Conservation (phyloP, 2,113 vertebrate genomes). For the Tympanuchus pallidicinctus region DNA sequence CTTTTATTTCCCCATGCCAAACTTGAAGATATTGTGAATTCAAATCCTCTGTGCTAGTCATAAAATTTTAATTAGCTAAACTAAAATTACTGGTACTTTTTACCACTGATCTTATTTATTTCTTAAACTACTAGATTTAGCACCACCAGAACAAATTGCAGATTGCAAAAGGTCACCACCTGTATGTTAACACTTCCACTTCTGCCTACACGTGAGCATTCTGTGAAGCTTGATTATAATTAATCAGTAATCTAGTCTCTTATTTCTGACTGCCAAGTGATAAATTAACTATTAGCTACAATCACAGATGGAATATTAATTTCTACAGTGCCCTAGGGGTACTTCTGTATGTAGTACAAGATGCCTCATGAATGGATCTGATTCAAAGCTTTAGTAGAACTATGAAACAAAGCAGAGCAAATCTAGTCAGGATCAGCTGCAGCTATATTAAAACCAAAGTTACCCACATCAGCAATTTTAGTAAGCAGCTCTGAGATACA, state of each 20-base stretch:
- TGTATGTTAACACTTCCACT: neutral
- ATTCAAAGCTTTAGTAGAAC: neutral
- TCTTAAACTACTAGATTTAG: neutral
- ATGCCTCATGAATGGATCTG: neutral
- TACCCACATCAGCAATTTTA: neutral
- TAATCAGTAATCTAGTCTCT: conserved; percentile 58
- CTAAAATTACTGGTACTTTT: conserved; percentile 32
- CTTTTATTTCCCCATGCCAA: conserved; percentile 14
- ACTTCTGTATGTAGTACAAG: conserved; percentile 24
- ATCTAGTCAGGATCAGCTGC: neutral
- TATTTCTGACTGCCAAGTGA: conserved; percentile 46
- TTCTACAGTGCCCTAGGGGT: conserved; percentile 13
- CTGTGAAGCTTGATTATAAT: conserved; percentile 46
- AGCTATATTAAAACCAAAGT: neutral
- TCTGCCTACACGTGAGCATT: neutral
- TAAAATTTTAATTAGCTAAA: conserved; percentile 48
- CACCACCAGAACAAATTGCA: neutral
- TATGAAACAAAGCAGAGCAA: neutral
- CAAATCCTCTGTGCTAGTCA: conserved; percentile 17
- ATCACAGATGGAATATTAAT: conserved; percentile 63
- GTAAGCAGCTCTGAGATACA: neutral
- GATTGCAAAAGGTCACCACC: neutral
- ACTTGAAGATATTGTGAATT: conserved; percentile 18
- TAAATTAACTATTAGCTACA: conserved; percentile 49
- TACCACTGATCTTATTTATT: neutral